phyloP scores from a whole-genome alignment of 2,888 invertebrate species.

The Escarpia spicata region DNA sequence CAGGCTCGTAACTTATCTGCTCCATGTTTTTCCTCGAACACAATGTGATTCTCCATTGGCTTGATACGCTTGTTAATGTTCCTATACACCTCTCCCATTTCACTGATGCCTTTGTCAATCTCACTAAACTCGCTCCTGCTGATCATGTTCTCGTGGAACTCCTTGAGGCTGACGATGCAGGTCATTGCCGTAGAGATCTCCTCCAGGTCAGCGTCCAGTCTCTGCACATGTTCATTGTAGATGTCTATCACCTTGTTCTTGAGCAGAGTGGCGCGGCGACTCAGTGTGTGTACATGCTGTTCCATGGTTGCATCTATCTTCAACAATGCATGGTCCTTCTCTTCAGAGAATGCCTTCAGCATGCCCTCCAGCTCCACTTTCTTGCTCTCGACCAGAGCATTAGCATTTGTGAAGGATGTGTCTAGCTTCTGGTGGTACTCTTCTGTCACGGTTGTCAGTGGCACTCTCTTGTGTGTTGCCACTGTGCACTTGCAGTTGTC shows the following conservation, averaged over 20 bases:
- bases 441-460: constrained; percentile 41
- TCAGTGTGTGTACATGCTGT: constrained; percentile 42
- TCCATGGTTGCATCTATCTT: constrained; percentile 46
- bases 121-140: constrained; percentile 39
- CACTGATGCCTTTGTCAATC: constrained; percentile 39
- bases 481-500: constrained; percentile 30
- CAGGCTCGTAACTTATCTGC: constrained; percentile 39
- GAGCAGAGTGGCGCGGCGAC: constrained; percentile 43
- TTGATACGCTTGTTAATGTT: constrained; percentile 40
- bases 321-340: constrained; percentile 44
- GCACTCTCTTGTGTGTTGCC: constrained; percentile 33
- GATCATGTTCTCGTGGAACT: constrained; percentile 44
- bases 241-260: constrained; percentile 47
- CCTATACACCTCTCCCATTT: constrained; percentile 41
- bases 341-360: constrained; percentile 40
- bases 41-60: constrained; percentile 41
- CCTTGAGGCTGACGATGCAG: constrained; percentile 45
- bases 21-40: constrained; percentile 44
- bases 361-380: constrained; percentile 42
- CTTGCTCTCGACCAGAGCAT: constrained; percentile 42
- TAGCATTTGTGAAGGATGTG: constrained; percentile 39
- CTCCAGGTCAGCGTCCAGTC: constrained; percentile 42
- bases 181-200: constrained; percentile 46
- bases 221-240: constrained; percentile 42
- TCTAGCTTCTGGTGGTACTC: constrained; percentile 43